Evolutionary conservation across 2,797 vertebrate species (phyloP).

Genomic region (Xenopus petersii): DNA sequence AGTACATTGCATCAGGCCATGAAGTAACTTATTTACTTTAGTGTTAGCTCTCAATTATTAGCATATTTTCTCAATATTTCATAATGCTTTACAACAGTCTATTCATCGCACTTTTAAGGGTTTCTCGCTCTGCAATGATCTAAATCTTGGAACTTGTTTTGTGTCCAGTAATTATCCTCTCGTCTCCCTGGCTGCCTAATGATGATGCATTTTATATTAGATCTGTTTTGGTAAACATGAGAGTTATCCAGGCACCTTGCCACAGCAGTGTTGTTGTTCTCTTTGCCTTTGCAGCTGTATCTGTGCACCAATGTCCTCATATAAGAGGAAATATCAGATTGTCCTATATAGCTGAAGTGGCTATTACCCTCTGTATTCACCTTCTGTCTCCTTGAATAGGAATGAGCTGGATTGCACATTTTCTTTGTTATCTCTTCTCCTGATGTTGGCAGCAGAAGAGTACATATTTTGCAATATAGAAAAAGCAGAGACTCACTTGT

Average conservation of each 20-base stretch:
- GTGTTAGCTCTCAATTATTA: neutral
- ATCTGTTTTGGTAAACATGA: constrained; percentile 36
- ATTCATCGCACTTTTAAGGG: constrained; percentile 3
- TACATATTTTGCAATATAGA: too few relatives aligned
- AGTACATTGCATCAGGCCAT: constrained; percentile 5
- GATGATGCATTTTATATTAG: constrained; percentile 45
- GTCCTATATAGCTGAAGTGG: too few relatives aligned
- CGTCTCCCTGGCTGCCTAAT: constrained; percentile 29
- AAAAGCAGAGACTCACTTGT: too few relatives aligned
- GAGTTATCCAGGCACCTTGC: constrained; percentile 25
- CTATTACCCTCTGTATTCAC: too few relatives aligned
- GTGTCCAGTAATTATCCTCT: constrained; percentile 35
- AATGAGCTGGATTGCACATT: too few relatives aligned
- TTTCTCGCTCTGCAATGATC: neutral
- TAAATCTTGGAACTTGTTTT: constrained; percentile 23
- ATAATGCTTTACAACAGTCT: constrained; percentile 20
- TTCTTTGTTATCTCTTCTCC: too few relatives aligned
- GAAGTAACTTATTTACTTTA: constrained; percentile 13
- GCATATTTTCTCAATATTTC: constrained; percentile 4
- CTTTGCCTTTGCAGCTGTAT: constrained; percentile 12
- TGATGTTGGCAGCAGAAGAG: too few relatives aligned
- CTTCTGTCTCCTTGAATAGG: too few relatives aligned
- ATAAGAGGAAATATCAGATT: too few relatives aligned
- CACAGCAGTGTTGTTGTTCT: constrained; percentile 17
- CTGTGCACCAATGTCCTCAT: neutral